Conservation (phyloP, 64 coral and sea anemone species). For the Hydrozoanthus tunicans region DNA sequence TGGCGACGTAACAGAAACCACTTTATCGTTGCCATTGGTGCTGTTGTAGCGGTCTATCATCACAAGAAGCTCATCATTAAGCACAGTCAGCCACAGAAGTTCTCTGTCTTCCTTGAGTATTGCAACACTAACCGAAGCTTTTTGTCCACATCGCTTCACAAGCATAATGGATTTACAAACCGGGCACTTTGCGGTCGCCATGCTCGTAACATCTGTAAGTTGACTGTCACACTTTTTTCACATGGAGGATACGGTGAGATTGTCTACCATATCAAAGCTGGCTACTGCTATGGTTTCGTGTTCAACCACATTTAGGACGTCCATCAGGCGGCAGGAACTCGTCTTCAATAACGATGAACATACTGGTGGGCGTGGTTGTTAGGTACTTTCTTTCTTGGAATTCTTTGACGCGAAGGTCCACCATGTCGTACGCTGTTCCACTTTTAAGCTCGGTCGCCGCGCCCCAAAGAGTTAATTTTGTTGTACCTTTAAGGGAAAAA, state of each 20-base stretch:
- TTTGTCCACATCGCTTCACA: too few species aligned
- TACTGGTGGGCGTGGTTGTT: constrained; percentile 2
- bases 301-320: background rate
- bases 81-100: background rate
- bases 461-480: background rate
- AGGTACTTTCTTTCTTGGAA: constrained; percentile 5
- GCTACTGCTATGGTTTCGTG: background rate
- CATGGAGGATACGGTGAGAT: background rate
- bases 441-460: background rate
- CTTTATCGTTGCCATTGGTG: background rate
- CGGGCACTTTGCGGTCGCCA: background rate
- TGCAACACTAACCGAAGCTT: background rate
- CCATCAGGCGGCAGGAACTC: background rate
- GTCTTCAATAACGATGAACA: background rate
- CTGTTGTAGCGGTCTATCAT: background rate
- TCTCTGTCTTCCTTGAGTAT: background rate
- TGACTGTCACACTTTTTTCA: background rate
- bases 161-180: background rate
- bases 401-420: background rate
- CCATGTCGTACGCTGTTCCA: background rate
- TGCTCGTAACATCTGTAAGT: background rate
- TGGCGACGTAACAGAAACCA: background rate
- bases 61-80: background rate
- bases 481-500: background rate
- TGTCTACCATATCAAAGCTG: background rate